phyloP scores from a whole-genome alignment of 2,797 vertebrate genomes.

The Pseudochaenichthys georgianus region DNA sequence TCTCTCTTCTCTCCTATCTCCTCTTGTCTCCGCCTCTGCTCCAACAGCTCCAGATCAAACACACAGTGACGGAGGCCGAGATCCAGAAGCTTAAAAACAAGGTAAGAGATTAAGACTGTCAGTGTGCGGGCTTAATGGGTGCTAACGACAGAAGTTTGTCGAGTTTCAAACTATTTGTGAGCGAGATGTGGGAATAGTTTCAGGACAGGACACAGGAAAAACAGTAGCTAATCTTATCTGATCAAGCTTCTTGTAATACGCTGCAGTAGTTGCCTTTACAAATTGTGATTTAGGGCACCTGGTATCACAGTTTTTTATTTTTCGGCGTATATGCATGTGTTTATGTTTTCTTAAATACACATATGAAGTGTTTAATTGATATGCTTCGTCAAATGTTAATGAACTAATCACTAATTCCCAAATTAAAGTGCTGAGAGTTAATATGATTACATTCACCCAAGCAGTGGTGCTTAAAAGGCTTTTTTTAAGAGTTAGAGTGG shows the following conservation, averaged over 20 bases:
- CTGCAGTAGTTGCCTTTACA: neutral
- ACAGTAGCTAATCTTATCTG: neutral
- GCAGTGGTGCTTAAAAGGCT: constrained; percentile 27
- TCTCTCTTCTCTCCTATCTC: constrained; percentile 51
- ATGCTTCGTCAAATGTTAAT: constrained; percentile 16
- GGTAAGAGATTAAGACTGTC: constrained; percentile 86
- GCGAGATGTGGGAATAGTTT: constrained; percentile 9
- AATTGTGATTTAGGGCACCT: neutral
- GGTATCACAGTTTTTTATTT: neutral
- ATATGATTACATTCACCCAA: constrained; percentile 25
- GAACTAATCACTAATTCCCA: constrained; percentile 24
- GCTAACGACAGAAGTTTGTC: constrained; percentile 23
- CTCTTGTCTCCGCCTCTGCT: constrained; percentile 49
- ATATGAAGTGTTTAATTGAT: constrained; percentile 15
- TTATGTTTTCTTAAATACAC: constrained; percentile 1
- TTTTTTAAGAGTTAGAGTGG: constrained; percentile 5
- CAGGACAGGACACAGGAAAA: neutral
- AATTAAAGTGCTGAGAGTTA: constrained; percentile 22
- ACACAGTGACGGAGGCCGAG: constrained; percentile 98
- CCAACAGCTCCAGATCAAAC: constrained; percentile 98
- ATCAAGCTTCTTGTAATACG: neutral
- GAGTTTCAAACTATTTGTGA: constrained; percentile 22
- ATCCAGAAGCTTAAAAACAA: constrained; percentile 99
- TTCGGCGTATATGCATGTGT: neutral
- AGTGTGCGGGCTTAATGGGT: neutral